Base-by-base conservation (phyloP, 2,113 vertebrate genomes). In the Corvus cornix region DNA sequence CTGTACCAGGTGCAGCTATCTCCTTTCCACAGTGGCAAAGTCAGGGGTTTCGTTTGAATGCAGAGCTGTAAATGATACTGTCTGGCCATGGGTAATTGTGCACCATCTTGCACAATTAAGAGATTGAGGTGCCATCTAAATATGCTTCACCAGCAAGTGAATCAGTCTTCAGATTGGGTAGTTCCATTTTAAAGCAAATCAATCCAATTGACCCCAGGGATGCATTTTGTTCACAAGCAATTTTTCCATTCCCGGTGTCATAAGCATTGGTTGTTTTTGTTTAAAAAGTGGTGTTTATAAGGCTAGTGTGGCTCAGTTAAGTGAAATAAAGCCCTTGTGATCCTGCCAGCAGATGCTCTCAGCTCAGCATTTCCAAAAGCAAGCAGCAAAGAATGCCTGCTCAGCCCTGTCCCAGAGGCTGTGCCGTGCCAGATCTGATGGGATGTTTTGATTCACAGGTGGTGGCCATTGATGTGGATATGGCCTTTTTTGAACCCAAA, bases 401-500 rank as follows among this genome's bases (percentile, higher is more conserved):
- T 73, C 48, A 67, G 60, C 66, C 41, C 26, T 26, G 37, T 64
- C n/a, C 49, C 1, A 0, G 41, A 26, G 56, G 30, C 46, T 84
- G n/a, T 80, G 78, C 52, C 0, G 1, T 84, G 77, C 60, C 75
- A 64, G 56, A 41, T 92, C 93, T 95, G 26, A 43, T 19, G 31
- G 37, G 21, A 87, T 95, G 75, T 51, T 95, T 91, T 94, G 66
- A 37, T 98, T 72, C 91, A 16, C 97, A 99, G 99, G 99, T 99
- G 68, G 99, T 99, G 49, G 99, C 99, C 39, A 99, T 99, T 23
- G 99, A 99, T 49, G 99, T 99, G 96, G 99, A 99, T 98, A 99
- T 99, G 99, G 99, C 99, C 49, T 99, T 99, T 97, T 99, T 99
- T 73, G 99, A 99, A 96, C 99, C 99, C 8, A 99, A 99, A 98